Conservation (phyloP, 2,113 vertebrate species). For the Sterrhoptilus dennistouni region DNA sequence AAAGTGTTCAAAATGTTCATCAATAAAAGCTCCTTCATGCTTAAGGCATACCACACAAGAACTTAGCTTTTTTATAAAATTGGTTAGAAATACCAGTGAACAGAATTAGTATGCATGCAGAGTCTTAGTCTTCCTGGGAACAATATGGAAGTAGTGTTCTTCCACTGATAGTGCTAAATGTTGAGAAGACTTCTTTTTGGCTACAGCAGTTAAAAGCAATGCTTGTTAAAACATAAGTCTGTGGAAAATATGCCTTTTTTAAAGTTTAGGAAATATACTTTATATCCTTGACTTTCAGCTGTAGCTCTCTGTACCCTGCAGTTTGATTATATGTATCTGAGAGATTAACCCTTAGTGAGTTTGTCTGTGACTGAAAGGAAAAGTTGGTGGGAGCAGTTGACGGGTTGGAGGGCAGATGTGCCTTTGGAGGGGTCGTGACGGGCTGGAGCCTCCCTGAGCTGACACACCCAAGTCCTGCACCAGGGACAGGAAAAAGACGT, state of each 20-base stretch:
- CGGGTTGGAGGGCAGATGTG: background rate
- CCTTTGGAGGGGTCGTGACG: rapidly evolving
- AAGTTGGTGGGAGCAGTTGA: background rate
- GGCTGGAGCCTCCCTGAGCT: background rate
- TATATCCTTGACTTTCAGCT: background rate
- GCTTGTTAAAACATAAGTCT: background rate
- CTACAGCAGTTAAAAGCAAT: background rate
- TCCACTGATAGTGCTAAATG: too few species aligned
- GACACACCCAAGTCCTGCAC: background rate
- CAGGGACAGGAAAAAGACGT: rapidly evolving
- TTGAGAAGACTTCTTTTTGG: background rate
- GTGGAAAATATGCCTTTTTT: background rate
- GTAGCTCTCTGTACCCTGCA: background rate
- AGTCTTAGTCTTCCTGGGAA: background rate
- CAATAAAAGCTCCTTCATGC: background rate
- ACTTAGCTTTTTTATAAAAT: background rate
- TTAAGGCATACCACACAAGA: background rate
- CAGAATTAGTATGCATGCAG: background rate
- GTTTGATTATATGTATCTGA: background rate
- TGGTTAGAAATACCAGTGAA: background rate
- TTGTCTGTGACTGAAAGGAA: background rate
- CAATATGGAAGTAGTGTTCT: background rate
- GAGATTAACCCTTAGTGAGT: background rate
- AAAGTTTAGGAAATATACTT: background rate
- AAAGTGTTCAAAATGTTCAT: background rate